Base-by-base conservation (phyloP, 2,888 invertebrate species). In the Hirtodrosophila alboralis region DNA sequence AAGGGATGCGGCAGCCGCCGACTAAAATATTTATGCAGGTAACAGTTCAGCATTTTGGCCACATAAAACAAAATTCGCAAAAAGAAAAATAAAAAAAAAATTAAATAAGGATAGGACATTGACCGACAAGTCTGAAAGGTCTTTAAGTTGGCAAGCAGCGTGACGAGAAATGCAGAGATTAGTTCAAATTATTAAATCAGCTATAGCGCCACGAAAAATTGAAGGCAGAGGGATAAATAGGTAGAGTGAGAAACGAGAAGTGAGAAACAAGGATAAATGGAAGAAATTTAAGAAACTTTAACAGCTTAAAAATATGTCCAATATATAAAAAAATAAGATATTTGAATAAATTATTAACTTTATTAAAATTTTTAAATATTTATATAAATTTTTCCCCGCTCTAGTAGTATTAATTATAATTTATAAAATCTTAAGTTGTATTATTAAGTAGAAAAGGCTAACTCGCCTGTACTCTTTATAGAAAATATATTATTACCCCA, bases 31-130 rank as follows among this genome's bases (percentile, higher is more conserved):
- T 53, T 45, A n/a, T n/a, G 38, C 69, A 66, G 69, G 68, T 71
- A 69, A 66, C 66, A 60, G 72, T 31, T 41, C 14, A 47, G 37
- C 53, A 21, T 59, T 69, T 74, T 54, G 26, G 45, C 36, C 40
- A 62, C 72, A 76, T 75, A 61, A 84, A 76, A 45, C 52, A 53
- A 70, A 66, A 71, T 58, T 65, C 52, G 30, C 41, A 34, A 54
- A 59, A 56, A 58, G 12, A 27, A 30, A 53, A 36, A 38, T 12
- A 56, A 4, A 18, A 14, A 16, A 10, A 12, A 30, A 48, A 61
- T 41, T 21, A 36, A 53, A 52, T 47, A 40, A 37, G 31, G 34
- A 53, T 48, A 64, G 74, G 64, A 64, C 78, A 61, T 60, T 80
- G 84, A 60, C 81, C 73, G 64, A 26, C 8, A 13, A 6, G 44